Evolutionary conservation across 2,113 vertebrate genomes (phyloP).

Genomic region (Falcunculus frontatus): DNA sequence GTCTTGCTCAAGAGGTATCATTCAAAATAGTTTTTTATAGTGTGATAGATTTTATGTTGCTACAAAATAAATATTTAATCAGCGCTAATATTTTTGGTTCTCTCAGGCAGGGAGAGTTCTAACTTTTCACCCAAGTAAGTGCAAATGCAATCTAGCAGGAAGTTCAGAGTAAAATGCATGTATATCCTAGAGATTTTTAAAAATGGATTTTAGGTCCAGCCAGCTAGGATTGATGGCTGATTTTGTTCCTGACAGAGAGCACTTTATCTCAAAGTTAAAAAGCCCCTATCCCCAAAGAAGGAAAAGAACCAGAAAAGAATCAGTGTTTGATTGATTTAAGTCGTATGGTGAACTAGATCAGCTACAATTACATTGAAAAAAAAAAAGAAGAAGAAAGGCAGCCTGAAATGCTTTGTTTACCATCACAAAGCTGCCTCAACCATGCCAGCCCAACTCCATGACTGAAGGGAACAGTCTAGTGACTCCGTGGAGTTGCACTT

Average conservation of each 20-base stretch:
- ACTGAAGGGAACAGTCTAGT: not conserved
- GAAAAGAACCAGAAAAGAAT: not conserved
- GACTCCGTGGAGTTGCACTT: not conserved
- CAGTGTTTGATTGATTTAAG: not conserved
- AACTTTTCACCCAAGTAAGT: constrained; percentile 9
- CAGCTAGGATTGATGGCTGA: not conserved
- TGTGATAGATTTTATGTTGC: not conserved
- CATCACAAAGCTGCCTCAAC: not conserved
- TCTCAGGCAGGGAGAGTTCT: not conserved
- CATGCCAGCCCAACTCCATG: not conserved
- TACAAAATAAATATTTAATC: constrained; percentile 40
- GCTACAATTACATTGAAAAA: not conserved
- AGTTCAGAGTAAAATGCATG: not conserved
- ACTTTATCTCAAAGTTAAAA: not conserved
- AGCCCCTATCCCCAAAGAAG: not conserved
- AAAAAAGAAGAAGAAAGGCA: not conserved
- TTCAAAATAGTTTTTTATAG: constrained; percentile 3
- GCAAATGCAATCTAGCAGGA: not conserved
- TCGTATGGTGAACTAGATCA: not conserved
- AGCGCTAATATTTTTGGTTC: not conserved
- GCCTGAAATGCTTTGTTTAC: not conserved
- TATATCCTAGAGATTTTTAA: not conserved
- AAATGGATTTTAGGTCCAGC: not conserved
- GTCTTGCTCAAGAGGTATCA: not conserved
- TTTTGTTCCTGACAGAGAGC: not conserved